Percentiles rank a stretch among this genome's conserved stretches.
phyloP scores from a whole-genome alignment of 2,888 invertebrate genomes.

The Thyatira batis region DNA sequence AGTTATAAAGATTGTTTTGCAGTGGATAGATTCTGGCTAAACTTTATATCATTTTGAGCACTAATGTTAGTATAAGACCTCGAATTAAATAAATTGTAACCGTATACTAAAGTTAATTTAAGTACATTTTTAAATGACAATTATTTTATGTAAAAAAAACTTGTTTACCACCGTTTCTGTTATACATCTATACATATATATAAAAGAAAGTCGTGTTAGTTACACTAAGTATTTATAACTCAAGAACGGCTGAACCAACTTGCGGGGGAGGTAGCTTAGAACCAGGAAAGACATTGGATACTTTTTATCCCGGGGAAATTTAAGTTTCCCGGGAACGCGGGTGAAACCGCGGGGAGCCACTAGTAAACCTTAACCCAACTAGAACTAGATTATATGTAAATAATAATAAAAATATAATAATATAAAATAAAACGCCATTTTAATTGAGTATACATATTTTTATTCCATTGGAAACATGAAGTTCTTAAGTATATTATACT shows the following conservation, averaged over 20 bases:
- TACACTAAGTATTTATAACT: no score
- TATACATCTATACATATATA: not conserved
- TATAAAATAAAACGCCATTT: constrained; percentile 22
- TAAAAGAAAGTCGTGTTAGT: no score
- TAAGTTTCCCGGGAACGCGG: no score
- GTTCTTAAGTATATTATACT: constrained; percentile 31
- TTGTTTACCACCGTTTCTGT: not conserved
- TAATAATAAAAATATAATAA: not conserved
- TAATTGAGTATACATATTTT: constrained; percentile 33
- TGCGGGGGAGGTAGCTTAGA: no score
- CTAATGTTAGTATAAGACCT: not conserved
- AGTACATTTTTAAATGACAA: not conserved
- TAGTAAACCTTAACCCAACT: no score
- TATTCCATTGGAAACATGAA: constrained; percentile 26
- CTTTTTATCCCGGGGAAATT: no score
- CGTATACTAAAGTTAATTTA: not conserved
- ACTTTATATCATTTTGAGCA: not conserved
- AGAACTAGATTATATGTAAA: not conserved
- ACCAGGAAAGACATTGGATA: no score
- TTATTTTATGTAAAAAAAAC: not conserved
- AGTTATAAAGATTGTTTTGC: not conserved
- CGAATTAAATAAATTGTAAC: not conserved
- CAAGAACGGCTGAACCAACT: no score
- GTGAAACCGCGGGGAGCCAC: no score
- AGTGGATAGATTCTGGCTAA: not conserved